These are phyloP conservation scores for Archilochus colubris DNA, from an alignment of 2,113 vertebrate species.

Conservation along the genomic window DNA sequence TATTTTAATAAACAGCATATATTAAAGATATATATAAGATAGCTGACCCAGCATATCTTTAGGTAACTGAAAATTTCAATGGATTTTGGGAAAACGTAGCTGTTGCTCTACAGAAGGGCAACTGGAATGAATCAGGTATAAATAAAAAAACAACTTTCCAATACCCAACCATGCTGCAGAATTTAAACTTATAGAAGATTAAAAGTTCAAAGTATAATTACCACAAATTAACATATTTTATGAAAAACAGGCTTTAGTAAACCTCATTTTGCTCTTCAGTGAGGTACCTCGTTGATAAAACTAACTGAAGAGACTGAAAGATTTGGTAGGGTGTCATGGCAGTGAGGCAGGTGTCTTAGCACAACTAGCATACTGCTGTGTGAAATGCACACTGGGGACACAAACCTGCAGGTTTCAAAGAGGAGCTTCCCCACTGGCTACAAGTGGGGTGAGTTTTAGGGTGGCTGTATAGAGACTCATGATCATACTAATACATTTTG, in stretches of 20 bases:
- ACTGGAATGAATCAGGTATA: neutral
- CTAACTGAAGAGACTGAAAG: neutral
- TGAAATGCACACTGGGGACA: neutral
- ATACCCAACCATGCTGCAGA: neutral
- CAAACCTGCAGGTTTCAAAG: neutral
- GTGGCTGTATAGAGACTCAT: neutral
- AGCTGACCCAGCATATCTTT: neutral
- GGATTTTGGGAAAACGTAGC: neutral
- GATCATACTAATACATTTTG: neutral
- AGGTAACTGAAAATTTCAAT: neutral
- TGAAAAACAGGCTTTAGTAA: neutral
- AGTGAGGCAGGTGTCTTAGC: neutral
- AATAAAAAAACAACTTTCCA: neutral
- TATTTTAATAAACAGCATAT: neutral
- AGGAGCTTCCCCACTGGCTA: neutral
- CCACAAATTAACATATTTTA: neutral
- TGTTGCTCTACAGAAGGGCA: neutral
- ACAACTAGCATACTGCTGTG: rapidly evolving
- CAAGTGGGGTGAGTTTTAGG: neutral
- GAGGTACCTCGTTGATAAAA: neutral
- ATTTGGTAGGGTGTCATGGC: rapidly evolving
- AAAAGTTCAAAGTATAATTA: neutral
- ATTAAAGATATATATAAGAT: neutral
- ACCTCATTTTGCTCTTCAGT: neutral
- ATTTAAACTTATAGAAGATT: neutral